Base-by-base conservation (phyloP, 2,113 vertebrate genomes). In the Brachyhypopomus occidentalis region DNA sequence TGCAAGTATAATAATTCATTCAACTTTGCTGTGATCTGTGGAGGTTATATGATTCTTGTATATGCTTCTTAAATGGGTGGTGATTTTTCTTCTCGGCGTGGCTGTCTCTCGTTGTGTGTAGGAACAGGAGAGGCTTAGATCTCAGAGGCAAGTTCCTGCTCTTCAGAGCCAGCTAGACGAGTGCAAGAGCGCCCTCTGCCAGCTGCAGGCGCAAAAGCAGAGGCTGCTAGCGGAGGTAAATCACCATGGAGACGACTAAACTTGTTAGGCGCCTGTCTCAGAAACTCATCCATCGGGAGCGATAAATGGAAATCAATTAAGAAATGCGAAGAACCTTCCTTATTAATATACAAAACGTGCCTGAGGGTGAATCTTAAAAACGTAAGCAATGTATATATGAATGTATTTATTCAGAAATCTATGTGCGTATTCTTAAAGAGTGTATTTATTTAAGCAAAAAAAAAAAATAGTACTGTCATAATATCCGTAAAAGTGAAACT, bases 201-300 rank as follows among this genome's bases (percentile, higher is more conserved):
- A 96, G 89, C 92, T 98, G 11, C 95, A 97, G 85, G 87, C 87
- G 0, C 96, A 98, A 88, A 97, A 95, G 81, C 91, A 92, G 0
- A 94, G 95, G 55, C 92, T 98, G 27, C 95, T 96, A 78, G 91
- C 92, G 27, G 97, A 98, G 95, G 97, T 98, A 89, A 69, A 90
- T 89, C 48, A 78, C 86, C 85, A 89, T 84, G 75, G 79, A 86
- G 89, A 89, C 82, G 23, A 25, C 22, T 30, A 17, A 30, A 34
- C 8, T 8, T 30, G 64, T 9, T 6, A 69, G 36, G 20, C 36
- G 30, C 27, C 17, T 36, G 17, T 30, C 16, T 66, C 16, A 20
- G 20, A 36, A 22, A 6, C 30, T 60, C 45, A 52, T 1, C 62
- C 27, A 19, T 34, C 34, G 27, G 8, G 66, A 41, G 1, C 12